Evolutionary conservation across 2,888 invertebrate species (phyloP).

Genomic region (Heliconius ethilla): DNA sequence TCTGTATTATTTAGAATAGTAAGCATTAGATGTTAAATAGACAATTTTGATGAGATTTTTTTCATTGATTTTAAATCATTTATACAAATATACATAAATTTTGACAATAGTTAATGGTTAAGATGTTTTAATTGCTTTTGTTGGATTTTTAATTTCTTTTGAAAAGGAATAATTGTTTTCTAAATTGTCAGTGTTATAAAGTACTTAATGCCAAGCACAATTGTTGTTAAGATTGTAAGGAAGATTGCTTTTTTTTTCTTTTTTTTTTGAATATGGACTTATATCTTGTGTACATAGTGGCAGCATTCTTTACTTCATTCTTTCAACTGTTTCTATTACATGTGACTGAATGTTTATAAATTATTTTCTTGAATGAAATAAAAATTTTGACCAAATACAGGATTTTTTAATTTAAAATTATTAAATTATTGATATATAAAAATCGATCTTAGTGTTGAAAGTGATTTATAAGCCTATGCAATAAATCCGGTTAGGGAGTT

Average conservation of each 20-base stretch:
- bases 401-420: neutral
- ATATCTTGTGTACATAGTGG: neutral
- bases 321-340: conserved; percentile 6
- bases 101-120: neutral
- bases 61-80: conserved; percentile 15
- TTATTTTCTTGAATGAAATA: conserved; percentile 14
- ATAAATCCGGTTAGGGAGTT: too few species aligned
- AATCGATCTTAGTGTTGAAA: too few species aligned
- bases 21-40: conserved; percentile 31
- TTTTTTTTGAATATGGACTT: neutral
- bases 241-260: neutral
- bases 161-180: conserved; percentile 30
- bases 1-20: conserved; percentile 37
- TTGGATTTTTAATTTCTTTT: conserved; percentile 32
- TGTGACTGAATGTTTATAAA: conserved; percentile 10
- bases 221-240: conserved; percentile 35
- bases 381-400: neutral
- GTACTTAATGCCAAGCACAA: conserved; percentile 55
- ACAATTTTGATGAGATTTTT: conserved; percentile 15
- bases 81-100: conserved; percentile 4
- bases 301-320: conserved; percentile 7
- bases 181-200: conserved; percentile 20
- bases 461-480: too few species aligned
- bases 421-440: neutral
- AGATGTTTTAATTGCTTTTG: neutral